Conservation (phyloP, 92 coral and sea anemone genomes). For the Phenganax marumi region DNA sequence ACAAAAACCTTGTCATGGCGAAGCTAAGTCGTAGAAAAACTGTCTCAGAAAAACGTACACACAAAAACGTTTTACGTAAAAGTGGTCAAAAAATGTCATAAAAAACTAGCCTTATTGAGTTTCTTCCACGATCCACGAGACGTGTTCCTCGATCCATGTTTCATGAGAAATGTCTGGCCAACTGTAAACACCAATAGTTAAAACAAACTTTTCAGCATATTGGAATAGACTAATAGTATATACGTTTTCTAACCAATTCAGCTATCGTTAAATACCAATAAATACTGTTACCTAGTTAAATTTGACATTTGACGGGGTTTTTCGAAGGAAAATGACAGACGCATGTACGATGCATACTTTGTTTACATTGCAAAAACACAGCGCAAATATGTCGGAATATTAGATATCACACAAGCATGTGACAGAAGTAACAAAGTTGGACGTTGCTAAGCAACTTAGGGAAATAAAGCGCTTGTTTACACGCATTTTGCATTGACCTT, state of each 20-base stretch:
- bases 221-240: neutral
- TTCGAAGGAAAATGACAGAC: slow-evolving; percentile 3
- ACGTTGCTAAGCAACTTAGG: slow-evolving; percentile 11
- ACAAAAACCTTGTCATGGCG: neutral
- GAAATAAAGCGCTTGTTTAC: slow-evolving; percentile 3
- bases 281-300: neutral
- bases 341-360: neutral
- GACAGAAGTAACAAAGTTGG: neutral
- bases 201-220: neutral
- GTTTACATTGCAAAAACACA: slow-evolving; percentile 16
- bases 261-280: neutral
- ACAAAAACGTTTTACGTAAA: too few relatives aligned
- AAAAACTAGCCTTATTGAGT: neutral
- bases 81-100: too few relatives aligned
- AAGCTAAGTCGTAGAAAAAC: too few relatives aligned
- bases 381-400: slow-evolving; percentile 8
- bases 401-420: neutral
- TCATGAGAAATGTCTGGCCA: neutral
- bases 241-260: neutral
- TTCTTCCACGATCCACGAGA: neutral
- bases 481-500: slow-evolving; percentile 4
- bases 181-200: neutral
- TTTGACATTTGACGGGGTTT: neutral
- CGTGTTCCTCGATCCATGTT: neutral
- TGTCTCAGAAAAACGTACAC: too few relatives aligned